Evolutionary conservation across 2,113 vertebrate genomes (phyloP).

Genomic region (Psittacus erithacus): DNA sequence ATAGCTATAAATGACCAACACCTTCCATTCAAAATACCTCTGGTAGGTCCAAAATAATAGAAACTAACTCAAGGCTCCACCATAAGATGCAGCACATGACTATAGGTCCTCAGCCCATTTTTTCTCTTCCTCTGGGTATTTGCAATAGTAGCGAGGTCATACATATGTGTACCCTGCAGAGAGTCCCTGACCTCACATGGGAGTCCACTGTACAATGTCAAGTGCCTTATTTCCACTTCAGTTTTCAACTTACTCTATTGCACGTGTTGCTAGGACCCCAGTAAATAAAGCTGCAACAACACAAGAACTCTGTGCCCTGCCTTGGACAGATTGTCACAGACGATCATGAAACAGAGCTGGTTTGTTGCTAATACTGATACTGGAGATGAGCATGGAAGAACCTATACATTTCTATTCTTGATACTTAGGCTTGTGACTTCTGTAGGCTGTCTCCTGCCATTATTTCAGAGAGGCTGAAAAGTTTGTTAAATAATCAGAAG

Average conservation of each 20-base stretch:
- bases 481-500: neutral
- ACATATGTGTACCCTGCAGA: rapidly evolving
- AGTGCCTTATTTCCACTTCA: neutral
- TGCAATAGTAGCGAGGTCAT: neutral
- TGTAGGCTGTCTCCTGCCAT: neutral
- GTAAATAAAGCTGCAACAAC: neutral
- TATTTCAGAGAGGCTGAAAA: neutral
- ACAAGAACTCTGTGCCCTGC: neutral
- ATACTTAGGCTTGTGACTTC: neutral
- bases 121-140: neutral
- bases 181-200: neutral
- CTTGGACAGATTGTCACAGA: neutral
- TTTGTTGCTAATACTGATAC: neutral
- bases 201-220: neutral
- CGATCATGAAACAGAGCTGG: neutral
- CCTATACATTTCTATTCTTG: neutral
- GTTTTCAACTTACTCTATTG: neutral
- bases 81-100: neutral
- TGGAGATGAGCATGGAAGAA: neutral
- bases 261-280: neutral
- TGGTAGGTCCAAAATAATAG: neutral
- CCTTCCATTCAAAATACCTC: neutral
- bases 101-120: neutral
- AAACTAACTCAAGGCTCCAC: neutral
- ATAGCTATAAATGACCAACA: neutral